Percentiles rank a stretch among this genome's conserved stretches.
Evolutionary conservation across 2,797 vertebrate genomes (phyloP).

Genomic region (Arremon brunneinucha): DNA sequence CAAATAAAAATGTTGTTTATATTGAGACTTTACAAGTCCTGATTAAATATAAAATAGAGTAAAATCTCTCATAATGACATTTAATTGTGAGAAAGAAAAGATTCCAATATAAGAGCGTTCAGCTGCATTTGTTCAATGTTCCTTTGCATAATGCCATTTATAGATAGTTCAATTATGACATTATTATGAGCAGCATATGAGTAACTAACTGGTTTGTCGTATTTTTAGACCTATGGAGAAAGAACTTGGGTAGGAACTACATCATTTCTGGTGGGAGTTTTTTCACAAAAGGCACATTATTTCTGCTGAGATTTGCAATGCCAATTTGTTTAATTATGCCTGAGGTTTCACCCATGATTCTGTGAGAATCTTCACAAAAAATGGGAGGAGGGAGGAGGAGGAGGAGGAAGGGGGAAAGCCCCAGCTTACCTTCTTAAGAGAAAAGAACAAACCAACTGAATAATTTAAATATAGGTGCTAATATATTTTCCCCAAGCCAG

Average conservation of each 20-base stretch:
- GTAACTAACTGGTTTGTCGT: conserved; percentile 70
- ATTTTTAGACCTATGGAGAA: conserved; percentile 77
- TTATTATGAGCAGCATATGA: conserved; percentile 74
- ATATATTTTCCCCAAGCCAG: not conserved
- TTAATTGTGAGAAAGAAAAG: conserved; percentile 78
- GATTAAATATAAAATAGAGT: conserved; percentile 77
- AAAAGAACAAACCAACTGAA: conserved; percentile 10
- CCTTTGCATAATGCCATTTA: conserved; percentile 76
- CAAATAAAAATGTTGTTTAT: conserved; percentile 79
- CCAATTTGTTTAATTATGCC: conserved; percentile 66
- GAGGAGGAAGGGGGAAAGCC: conserved; percentile 18
- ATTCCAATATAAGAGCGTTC: conserved; percentile 73
- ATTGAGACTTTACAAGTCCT: conserved; percentile 77
- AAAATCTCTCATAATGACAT: conserved; percentile 78
- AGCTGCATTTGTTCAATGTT: conserved; percentile 72
- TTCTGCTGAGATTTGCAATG: conserved; percentile 47
- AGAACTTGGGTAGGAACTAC: conserved; percentile 68
- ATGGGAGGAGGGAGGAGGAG: not conserved
- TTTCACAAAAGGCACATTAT: conserved; percentile 60
- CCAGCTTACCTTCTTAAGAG: conserved; percentile 19
- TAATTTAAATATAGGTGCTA: conserved; percentile 43
- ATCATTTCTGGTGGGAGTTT: conserved; percentile 60
- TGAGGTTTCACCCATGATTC: conserved; percentile 46
- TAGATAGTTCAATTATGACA: conserved; percentile 76
- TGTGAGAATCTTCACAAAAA: conserved; percentile 37